Percentiles rank a stretch among this genome's conserved stretches.
phyloP scores from a whole-genome alignment of 2,113 vertebrate genomes.

The Dolichotis patagonum region DNA sequence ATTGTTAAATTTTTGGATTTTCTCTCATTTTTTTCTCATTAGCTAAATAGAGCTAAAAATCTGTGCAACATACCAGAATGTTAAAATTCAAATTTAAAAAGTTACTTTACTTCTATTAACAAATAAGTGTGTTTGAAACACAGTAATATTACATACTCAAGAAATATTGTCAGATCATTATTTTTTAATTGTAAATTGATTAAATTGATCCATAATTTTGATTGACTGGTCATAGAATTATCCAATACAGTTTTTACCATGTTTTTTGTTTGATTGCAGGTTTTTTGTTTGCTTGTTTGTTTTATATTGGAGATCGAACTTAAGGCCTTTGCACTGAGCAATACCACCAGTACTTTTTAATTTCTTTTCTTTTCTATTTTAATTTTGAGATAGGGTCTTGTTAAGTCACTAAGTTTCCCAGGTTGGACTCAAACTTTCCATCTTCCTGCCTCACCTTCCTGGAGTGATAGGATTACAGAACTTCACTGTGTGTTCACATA shows the following conservation, averaged over 20 bases:
- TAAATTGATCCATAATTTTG: neutral
- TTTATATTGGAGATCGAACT: neutral
- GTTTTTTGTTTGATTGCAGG: neutral
- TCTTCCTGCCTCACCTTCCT: neutral
- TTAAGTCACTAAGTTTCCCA: neutral
- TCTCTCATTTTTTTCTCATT: neutral
- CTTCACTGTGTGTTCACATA: neutral
- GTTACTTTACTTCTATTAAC: neutral
- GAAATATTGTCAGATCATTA: neutral
- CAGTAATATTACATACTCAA: neutral
- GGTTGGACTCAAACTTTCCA: neutral
- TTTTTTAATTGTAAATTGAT: neutral
- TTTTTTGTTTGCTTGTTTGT: neutral
- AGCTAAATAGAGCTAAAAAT: constrained; percentile 25
- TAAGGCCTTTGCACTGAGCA: neutral
- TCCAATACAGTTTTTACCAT: neutral
- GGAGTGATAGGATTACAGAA: neutral
- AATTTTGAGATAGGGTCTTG: neutral
- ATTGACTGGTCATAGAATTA: neutral
- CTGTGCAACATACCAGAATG: neutral
- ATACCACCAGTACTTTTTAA: neutral
- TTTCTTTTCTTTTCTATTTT: neutral
- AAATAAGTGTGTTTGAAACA: neutral
- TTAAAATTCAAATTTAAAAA: constrained; percentile 57
- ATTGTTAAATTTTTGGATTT: constrained; percentile 57